Base-by-base conservation (phyloP, 2,888 invertebrate genomes). In the Gortyna flavago region DNA sequence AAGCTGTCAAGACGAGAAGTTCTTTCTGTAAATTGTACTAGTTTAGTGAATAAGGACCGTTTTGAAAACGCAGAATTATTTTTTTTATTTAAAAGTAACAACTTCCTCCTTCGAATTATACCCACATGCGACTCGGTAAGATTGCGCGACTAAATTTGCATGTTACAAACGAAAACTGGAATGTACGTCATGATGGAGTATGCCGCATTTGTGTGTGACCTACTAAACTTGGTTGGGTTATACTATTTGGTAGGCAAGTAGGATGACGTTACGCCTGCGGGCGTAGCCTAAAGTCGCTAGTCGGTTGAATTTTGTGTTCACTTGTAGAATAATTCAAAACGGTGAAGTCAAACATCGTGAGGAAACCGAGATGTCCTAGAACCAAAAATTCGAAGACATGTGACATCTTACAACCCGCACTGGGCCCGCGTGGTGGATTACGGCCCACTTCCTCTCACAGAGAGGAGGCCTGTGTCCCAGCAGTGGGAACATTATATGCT, bases 151-250 rank as follows among this genome's bases (percentile, higher is more conserved):
- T 18, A 74, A 76, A 84, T 85, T 85, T 81, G 82, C 78, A 84
- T 81, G 75, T 74, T 71, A 72, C 61, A 74, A 70, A 79, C 71
- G 83, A 68, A 79, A 85, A 79, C 75, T 72, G 78, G 69, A 76
- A 81, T 78, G 64, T 73, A 82, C 72, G 80, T 78, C 81, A 79
- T 74, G 71, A 72, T 54, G 72, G 62, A 51, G 79, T 62, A 44
- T 70, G n/a, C 81, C 62, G 54, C 75, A 70, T 72, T 77, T 71
- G 64, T 75, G 78, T 85, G 85, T 90, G 90, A 88, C 90, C 90
- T 87, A 90, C 79, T 89, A 84, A 90, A 90, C 84, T 88, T 88
- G 85, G 86, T 77, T 75, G 80, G 85, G 75, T 84, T 80, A 81
- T 68, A 69, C 57, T 59, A 35, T 72, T 84, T 67, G 61, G 41